These are phyloP conservation scores for Danionella dracula DNA, from an alignment of 2,797 vertebrate species.

Conservation along the genomic window DNA sequence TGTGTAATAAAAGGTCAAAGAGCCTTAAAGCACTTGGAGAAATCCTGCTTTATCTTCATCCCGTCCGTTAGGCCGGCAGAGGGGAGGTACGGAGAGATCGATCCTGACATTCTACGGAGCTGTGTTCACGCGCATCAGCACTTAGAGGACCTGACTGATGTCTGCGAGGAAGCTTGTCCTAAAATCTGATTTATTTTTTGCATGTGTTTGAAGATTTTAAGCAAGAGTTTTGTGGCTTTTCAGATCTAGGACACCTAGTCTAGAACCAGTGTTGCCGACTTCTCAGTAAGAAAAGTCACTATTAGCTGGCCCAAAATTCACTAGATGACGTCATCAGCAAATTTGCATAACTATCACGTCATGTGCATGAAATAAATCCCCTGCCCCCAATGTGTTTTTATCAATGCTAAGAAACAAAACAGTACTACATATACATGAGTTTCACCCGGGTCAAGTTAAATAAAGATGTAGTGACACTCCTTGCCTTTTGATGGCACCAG, in stretches of 20 bases:
- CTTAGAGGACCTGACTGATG: slow-evolving; percentile 49
- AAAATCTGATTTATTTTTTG: slow-evolving; percentile 21
- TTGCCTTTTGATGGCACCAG: no score
- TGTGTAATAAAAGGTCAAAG: slow-evolving; percentile 62
- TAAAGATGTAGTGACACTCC: no score
- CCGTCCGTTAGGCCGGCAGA: slow-evolving; percentile 31
- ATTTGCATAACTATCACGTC: no score
- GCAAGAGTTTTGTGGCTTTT: not conserved
- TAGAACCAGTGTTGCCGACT: no score
- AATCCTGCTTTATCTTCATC: slow-evolving; percentile 48
- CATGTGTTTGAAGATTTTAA: slow-evolving; percentile 5
- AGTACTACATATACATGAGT: no score
- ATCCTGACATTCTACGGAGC: slow-evolving; percentile 62
- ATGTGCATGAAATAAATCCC: no score
- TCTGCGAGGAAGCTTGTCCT: slow-evolving; percentile 23
- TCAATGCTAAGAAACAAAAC: no score
- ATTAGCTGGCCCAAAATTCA: no score
- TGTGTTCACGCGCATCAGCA: slow-evolving; percentile 55
- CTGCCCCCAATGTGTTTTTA: no score
- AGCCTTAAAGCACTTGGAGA: slow-evolving; percentile 47
- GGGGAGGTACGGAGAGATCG: slow-evolving; percentile 56
- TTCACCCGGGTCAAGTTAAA: no score
- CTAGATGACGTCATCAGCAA: no score
- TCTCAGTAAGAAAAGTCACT: no score
- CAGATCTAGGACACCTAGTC: not conserved